Evolutionary conservation across 2,113 vertebrate genomes (phyloP).

Genomic region (Brachionichthys hirsutus): DNA sequence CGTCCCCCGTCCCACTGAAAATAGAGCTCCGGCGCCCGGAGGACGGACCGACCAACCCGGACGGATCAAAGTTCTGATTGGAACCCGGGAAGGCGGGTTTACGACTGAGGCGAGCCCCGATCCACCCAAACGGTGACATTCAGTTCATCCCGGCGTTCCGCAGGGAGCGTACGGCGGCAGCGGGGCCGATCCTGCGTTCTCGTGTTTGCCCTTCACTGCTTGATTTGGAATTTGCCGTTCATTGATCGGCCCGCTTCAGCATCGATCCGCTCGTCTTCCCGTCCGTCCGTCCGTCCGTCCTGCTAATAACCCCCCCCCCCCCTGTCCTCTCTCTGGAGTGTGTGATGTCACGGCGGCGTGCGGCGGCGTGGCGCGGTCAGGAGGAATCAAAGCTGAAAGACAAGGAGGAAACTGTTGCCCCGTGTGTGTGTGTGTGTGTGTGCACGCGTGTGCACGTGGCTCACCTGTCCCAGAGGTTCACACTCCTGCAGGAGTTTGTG

Average conservation of each 20-base stretch:
- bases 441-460: neutral
- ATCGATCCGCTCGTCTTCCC: slow-evolving; percentile 2
- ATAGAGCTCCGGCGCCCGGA: too few species aligned
- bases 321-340: slow-evolving; percentile 1
- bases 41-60: too few species aligned
- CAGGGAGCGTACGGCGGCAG: slow-evolving; percentile 58
- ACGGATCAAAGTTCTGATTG: too few species aligned
- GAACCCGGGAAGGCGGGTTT: too few species aligned
- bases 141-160: slow-evolving; percentile 19
- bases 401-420: slow-evolving; percentile 35
- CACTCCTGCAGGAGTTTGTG: slow-evolving; percentile 75
- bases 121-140: slow-evolving; percentile 4
- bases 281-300: neutral
- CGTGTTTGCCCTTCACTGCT: slow-evolving; percentile 6
- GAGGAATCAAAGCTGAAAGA: slow-evolving; percentile 75
- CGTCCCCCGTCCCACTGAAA: too few species aligned
- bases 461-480: slow-evolving; percentile 81
- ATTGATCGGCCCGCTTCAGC: slow-evolving; percentile 11
- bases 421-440: too few species aligned
- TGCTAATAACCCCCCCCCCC: slow-evolving; percentile 5
- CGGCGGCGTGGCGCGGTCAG: slow-evolving; percentile 66
- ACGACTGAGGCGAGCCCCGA: slow-evolving; percentile 21
- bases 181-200: slow-evolving; percentile 37
- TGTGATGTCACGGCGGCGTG: slow-evolving; percentile 46
- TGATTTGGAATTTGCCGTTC: slow-evolving; percentile 9